A percentile compares a stretch with the other conserved stretches of the same genome.
These are phyloP conservation scores for Hipparchia semele DNA, from an alignment of 2,888 invertebrate genomes.

Conservation along the genomic window DNA sequence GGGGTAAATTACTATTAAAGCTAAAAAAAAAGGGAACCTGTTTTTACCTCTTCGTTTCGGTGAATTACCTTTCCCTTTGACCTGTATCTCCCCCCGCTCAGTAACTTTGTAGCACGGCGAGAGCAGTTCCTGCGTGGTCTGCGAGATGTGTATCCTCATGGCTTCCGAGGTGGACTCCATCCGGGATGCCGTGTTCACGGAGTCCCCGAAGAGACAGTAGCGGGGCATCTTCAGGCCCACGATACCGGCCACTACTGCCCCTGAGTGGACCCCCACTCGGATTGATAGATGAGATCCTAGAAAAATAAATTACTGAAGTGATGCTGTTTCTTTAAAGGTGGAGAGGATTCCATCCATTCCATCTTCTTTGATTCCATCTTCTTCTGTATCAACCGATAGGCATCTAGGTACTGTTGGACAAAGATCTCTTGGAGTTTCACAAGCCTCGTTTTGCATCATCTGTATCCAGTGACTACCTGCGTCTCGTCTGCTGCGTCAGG, in stretches of 20 bases:
- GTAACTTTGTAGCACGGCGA: slow-evolving; percentile 88
- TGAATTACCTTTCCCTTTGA: slow-evolving; percentile 92
- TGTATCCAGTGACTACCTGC: too few species aligned
- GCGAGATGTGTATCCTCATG: slow-evolving; percentile 97
- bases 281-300: slow-evolving; percentile 91
- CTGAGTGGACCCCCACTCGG: slow-evolving; percentile 94
- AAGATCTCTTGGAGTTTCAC: too few species aligned
- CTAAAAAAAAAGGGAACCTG: neutral
- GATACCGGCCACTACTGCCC: slow-evolving; percentile 96
- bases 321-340: neutral
- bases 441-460: too few species aligned
- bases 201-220: slow-evolving; percentile 94
- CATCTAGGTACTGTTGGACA: too few species aligned
- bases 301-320: neutral
- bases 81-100: slow-evolving; percentile 92
- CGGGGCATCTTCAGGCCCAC: slow-evolving; percentile 97
- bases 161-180: slow-evolving; percentile 97
- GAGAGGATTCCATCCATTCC: too few species aligned
- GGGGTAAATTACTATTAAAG: neutral
- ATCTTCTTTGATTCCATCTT: too few species aligned
- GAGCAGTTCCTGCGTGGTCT: slow-evolving; percentile 91
- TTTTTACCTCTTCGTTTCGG: slow-evolving; percentile 33
- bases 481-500: too few species aligned
- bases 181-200: slow-evolving; percentile 94
- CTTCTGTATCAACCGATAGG: too few species aligned